Conservation (phyloP, 2,888 invertebrate species). For the Caenorhabditis sulstoni region DNA sequence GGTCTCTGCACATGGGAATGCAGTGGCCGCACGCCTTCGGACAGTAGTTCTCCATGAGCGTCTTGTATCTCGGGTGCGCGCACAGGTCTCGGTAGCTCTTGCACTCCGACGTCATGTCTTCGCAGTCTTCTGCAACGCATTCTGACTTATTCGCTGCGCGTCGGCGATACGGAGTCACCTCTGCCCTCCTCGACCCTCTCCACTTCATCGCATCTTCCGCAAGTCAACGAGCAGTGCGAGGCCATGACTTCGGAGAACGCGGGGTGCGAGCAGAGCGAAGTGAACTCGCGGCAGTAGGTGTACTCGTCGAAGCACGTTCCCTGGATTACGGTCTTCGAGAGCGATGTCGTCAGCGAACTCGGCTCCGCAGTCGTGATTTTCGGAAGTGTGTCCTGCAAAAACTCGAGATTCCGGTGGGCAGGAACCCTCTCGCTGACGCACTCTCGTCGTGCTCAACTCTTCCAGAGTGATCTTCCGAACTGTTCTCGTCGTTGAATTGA, state of each 20-base stretch:
- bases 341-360: slow-evolving; percentile 51
- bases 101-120: slow-evolving; percentile 63
- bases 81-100: slow-evolving; percentile 65
- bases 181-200: slow-evolving; percentile 55
- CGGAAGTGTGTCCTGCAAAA: slow-evolving; percentile 54
- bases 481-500: slow-evolving; percentile 18
- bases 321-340: slow-evolving; percentile 69
- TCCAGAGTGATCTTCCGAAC: slow-evolving; percentile 31
- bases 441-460: slow-evolving; percentile 37
- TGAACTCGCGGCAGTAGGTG: slow-evolving; percentile 71
- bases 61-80: slow-evolving; percentile 50
- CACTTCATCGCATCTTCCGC: slow-evolving; percentile 69
- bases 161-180: slow-evolving; percentile 4
- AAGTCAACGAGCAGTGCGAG: slow-evolving; percentile 69
- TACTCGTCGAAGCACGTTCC: slow-evolving; percentile 74
- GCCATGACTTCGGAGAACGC: slow-evolving; percentile 71
- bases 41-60: slow-evolving; percentile 63
- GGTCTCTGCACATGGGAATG: slow-evolving; percentile 65
- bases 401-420: neutral
- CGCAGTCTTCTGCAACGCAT: slow-evolving; percentile 60
- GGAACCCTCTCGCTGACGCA: too few species aligned
- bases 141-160: neutral
- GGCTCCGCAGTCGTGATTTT: slow-evolving; percentile 57
- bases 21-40: slow-evolving; percentile 67
- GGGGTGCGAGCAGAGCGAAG: slow-evolving; percentile 70